Base-by-base conservation (phyloP, 2,797 vertebrate genomes). In the Rhinatrema bivittatum region DNA sequence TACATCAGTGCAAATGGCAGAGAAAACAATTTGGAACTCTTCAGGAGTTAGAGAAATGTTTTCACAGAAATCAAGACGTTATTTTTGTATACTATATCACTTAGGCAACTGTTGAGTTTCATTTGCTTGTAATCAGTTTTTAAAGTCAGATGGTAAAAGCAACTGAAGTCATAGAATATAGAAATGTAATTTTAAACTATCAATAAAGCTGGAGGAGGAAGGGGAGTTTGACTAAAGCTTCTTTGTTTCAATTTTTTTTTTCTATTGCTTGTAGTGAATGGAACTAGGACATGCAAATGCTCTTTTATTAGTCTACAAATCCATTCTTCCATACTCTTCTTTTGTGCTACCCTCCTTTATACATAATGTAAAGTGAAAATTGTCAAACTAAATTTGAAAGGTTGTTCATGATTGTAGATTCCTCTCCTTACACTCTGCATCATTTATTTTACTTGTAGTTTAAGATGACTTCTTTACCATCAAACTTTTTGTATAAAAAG, bases 151-250 rank as follows among this genome's bases (percentile, higher is more conserved):
- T 93, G 91, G 89, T 91, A 91, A 93, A 89, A 91, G 92, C 91
- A 94, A 90, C 91, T 93, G 89, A 93, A 94, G 91, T 97, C 89
- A 87, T 95, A 93, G 90, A 94, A 89, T 80, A 93, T 91, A 96
- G 91, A 93, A 84, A 88, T 98, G 93, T 98, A 97, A 95, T 97
- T 99, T 97, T 98, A 98, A 98, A 96, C 91, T 96, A 91, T 95
- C 94, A 99, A 99, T 98, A 98, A 98, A 97, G 89, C 87, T 94
- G 91, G 91, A 99, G 93, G 91, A 96, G 95, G 93, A 97, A 93
- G 90, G 87, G 88, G 91, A 90, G 68, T 75, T 86, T 68, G 57
- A 75, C 74, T 76, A 69, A 68, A 78, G 72, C 76, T 81, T 69
- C 51, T 74, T 85, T 59, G 21, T 21, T 21, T 21, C 20, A 22